Percentiles rank a stretch among this genome's conserved stretches.
phyloP scores from a whole-genome alignment of 2,797 vertebrate genomes.

The Distichodus sexfasciatus region DNA sequence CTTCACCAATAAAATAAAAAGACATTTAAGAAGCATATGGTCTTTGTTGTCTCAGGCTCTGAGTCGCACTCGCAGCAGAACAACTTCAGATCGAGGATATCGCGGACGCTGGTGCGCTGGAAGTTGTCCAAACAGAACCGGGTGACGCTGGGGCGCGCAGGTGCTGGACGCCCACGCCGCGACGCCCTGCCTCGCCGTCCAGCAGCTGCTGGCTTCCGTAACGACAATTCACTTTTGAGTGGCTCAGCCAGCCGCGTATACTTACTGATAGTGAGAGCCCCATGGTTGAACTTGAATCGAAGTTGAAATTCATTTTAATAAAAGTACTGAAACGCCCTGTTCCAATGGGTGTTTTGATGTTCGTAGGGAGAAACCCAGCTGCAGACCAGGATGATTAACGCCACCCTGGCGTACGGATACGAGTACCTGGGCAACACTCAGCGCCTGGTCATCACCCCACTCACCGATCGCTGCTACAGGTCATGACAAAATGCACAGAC shows the following conservation, averaged over 20 bases:
- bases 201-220: constrained; percentile 77
- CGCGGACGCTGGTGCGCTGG: constrained; percentile 82
- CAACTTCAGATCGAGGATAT: constrained; percentile 88
- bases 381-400: constrained; percentile 92
- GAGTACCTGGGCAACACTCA: constrained; percentile 91
- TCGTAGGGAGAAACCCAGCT: constrained; percentile 78
- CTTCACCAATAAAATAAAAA: too few relatives aligned
- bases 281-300: too few relatives aligned
- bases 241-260: constrained; percentile 89
- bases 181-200: constrained; percentile 81
- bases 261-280: constrained; percentile 86
- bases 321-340: too few relatives aligned
- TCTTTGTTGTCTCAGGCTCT: constrained; percentile 69
- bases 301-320: too few relatives aligned
- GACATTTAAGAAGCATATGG: too few relatives aligned
- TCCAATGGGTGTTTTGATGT: too few relatives aligned
- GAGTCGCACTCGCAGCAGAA: constrained; percentile 77
- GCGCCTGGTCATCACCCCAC: constrained; percentile 88
- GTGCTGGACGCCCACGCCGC: constrained; percentile 85
- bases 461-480: constrained; percentile 94
- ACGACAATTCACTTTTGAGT: constrained; percentile 88
- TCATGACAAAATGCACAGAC: constrained; percentile 65
- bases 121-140: constrained; percentile 86
- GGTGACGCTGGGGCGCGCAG: constrained; percentile 81
- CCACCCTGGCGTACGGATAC: constrained; percentile 86